phyloP scores from a whole-genome alignment of 2,113 vertebrate species.

The Capra hircus region DNA sequence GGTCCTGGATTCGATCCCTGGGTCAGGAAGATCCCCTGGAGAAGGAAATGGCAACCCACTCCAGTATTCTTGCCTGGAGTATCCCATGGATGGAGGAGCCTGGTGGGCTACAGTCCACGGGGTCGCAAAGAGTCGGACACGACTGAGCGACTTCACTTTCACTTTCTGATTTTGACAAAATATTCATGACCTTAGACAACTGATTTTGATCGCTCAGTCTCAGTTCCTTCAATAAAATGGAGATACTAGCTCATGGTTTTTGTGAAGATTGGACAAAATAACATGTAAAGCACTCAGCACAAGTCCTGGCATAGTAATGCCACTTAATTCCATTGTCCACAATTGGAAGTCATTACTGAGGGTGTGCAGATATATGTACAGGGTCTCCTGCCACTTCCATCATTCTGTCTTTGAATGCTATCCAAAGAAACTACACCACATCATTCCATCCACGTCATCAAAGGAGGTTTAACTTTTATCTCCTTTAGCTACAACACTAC shows the following conservation, averaged over 20 bases:
- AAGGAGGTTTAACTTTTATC: not conserved
- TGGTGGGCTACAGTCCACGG: too few relatives aligned
- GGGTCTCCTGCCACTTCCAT: not conserved
- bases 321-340: not conserved
- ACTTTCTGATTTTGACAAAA: not conserved
- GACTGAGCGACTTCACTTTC: too few relatives aligned
- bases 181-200: not conserved
- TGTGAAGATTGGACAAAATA: not conserved
- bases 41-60: too few relatives aligned
- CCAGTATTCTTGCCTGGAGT: too few relatives aligned
- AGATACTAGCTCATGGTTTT: not conserved
- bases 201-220: not conserved
- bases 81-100: too few relatives aligned
- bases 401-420: not conserved
- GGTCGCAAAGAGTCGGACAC: too few relatives aligned
- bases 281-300: not conserved
- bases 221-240: not conserved
- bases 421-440: not conserved
- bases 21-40: too few relatives aligned
- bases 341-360: not conserved
- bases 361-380: rapidly evolving
- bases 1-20: too few relatives aligned
- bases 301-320: not conserved
- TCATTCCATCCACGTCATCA: not conserved
- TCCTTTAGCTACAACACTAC: not conserved